phyloP scores from a whole-genome alignment of 1,140 invertebrate genomes.

The Aphaenogaster ashmeadi region DNA sequence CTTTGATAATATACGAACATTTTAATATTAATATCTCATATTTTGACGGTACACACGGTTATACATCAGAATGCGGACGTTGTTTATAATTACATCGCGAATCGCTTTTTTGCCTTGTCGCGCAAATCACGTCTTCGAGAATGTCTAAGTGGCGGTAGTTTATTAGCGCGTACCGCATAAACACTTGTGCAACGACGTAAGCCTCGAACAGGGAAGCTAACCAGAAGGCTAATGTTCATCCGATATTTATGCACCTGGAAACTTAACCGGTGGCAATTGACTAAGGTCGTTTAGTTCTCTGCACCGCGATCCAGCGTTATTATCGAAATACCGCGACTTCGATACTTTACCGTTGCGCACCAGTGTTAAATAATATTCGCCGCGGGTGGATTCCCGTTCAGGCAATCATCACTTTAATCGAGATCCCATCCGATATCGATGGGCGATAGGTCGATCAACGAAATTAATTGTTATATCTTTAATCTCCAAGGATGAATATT shows the following conservation, averaged over 20 bases:
- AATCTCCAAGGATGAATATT: slow-evolving; percentile 29
- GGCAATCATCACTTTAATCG: slow-evolving; percentile 19
- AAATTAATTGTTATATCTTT: slow-evolving; percentile 24
- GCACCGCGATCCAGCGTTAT: neutral
- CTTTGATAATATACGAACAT: neutral
- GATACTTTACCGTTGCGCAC: slow-evolving; percentile 5
- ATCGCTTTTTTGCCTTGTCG: neutral
- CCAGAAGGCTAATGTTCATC: slow-evolving; percentile 45
- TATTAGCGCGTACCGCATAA: slow-evolving; percentile 58
- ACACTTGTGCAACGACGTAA: slow-evolving; percentile 58
- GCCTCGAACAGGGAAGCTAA: neutral
- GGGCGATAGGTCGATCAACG: neutral
- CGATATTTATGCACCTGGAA: slow-evolving; percentile 36
- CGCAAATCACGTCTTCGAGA: slow-evolving; percentile 23
- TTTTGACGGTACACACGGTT: neutral
- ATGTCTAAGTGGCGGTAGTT: slow-evolving; percentile 42
- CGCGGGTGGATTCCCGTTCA: neutral
- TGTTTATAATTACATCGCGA: neutral
- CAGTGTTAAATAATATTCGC: slow-evolving; percentile 39
- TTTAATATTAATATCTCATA: neutral
- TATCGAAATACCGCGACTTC: neutral
- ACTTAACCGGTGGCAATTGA: neutral
- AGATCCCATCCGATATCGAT: slow-evolving; percentile 23
- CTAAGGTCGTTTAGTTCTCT: neutral
- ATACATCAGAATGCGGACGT: neutral